These are phyloP conservation scores for Upupa epops DNA, from an alignment of 2,113 vertebrate species.

Conservation along the genomic window DNA sequence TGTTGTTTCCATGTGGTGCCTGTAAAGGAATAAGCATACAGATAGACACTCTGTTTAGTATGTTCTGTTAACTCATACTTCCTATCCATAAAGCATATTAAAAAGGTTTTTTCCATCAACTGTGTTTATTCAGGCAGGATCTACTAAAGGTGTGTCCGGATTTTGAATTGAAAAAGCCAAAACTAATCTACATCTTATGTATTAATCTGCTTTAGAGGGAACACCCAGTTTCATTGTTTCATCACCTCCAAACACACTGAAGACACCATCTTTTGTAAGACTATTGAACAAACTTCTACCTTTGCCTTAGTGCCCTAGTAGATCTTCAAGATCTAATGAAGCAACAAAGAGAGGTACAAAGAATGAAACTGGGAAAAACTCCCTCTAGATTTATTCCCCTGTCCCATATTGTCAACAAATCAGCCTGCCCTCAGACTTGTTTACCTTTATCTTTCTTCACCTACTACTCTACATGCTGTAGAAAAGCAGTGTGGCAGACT, in stretches of 20 bases:
- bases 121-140: background rate
- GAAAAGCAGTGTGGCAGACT: background rate
- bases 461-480: background rate
- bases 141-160: background rate
- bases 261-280: background rate
- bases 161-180: background rate
- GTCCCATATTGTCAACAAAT: background rate
- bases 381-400: background rate
- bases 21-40: background rate
- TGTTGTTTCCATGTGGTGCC: background rate
- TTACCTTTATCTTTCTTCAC: background rate
- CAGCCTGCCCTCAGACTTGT: background rate
- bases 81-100: background rate
- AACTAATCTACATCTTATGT: background rate
- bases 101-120: background rate
- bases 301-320: background rate
- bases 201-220: background rate
- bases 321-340: background rate
- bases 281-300: background rate
- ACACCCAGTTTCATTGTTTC: constrained; percentile 26
- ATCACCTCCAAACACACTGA: background rate
- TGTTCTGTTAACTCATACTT: background rate
- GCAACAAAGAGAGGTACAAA: background rate
- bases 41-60: background rate
- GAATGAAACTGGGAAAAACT: background rate